Evolutionary conservation across 2,797 vertebrate genomes (phyloP).

Genomic region (Distichodus sexfasciatus): DNA sequence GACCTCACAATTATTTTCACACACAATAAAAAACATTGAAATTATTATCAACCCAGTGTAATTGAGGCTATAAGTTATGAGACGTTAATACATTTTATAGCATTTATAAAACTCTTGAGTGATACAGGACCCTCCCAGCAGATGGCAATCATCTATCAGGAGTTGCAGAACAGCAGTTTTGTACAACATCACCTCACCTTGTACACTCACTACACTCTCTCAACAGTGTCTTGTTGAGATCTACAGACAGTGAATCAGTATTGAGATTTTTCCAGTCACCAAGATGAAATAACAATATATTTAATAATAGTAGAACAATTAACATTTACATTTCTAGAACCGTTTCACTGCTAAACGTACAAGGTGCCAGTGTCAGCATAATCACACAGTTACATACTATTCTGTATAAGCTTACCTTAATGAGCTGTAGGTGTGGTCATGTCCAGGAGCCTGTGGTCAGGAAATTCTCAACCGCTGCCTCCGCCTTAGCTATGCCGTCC

Average conservation of each 20-base stretch:
- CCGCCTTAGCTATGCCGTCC: neutral
- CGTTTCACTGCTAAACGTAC: neutral
- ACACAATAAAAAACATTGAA: neutral
- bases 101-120: neutral
- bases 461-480: conserved; percentile 31
- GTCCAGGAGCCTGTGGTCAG: neutral
- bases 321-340: too few species aligned
- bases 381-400: neutral
- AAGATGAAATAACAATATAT: too few species aligned
- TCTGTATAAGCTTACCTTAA: conserved; percentile 3
- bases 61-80: neutral
- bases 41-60: neutral
- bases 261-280: too few species aligned
- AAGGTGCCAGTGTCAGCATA: neutral
- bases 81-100: neutral
- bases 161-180: conserved; percentile 4
- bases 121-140: conserved; percentile 53
- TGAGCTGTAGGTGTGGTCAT: neutral
- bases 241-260: too few species aligned
- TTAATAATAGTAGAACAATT: too few species aligned
- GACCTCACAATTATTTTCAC: neutral
- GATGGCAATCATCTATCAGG: conserved; percentile 64
- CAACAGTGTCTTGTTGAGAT: neutral
- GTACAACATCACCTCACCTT: neutral
- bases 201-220: too few species aligned